Evolutionary conservation across 92 coral and sea anemone genomes (phyloP), one percentile per base, ranked within the genome.

Genomic region (Palythoa grandis): DNA sequence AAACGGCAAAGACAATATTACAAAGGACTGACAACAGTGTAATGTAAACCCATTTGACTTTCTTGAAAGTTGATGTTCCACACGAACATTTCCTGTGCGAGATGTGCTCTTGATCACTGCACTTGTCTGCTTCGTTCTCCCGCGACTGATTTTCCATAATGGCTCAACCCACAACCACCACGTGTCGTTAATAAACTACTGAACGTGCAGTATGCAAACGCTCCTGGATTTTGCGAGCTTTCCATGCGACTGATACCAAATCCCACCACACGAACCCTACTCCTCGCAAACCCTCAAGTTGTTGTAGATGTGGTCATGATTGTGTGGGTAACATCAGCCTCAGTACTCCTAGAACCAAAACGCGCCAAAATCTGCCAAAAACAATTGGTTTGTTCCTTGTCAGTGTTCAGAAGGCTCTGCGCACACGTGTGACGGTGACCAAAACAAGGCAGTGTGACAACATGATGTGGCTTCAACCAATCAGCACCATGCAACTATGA

Each of bases 341-440:
- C 77, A 90, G 72, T 54, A 82, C 83, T 83, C 91, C 86, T 78
- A 88, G 91, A 69, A 83, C 84, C 70, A 87, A 91, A 91, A 78
- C 98, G 94, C 98, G 98, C 98, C 98, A 94, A 94, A 94, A 92
- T 89, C 89, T 86, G 83, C 85, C 77, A 69, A 88, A 90, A 91
- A 94, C 98, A 94, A 94, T 94, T 84, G 95, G 50, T 78, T 50
- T 69, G 52, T 68, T 20, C 82, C 88, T 86, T 92, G 98, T 94
- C 94, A 92, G 85, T 91, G 89, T 84, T 85, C 91, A 92, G 54
- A 84, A 90, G 89, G 77, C 76, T 47, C 85, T 89, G n/a, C 82
- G 82, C 82, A 70, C 98, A 89, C 90, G 95, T 92, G 93, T 78
- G 88, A 61, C 67, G 72, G 87, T 43, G 88, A 89, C 88, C 91